A percentile compares a stretch with the other conserved stretches of the same genome.
phyloP scores from a whole-genome alignment of 2,797 vertebrate genomes.

The Trachurus trachurus region DNA sequence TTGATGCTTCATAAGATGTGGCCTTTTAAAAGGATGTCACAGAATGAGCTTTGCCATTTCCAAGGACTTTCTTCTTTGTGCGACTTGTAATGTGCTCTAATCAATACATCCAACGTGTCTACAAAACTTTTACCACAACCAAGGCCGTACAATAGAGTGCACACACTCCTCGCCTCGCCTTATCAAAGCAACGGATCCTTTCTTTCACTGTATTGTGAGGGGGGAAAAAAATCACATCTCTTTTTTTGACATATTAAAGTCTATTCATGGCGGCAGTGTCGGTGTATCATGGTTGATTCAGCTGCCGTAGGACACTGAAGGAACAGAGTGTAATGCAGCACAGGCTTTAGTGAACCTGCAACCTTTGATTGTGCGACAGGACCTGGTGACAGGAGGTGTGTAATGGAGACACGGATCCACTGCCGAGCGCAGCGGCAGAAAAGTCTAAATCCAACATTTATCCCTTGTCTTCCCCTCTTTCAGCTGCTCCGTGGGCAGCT shows the following conservation, averaged over 20 bases:
- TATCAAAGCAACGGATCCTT: slow-evolving; percentile 42
- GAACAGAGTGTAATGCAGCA: slow-evolving; percentile 40
- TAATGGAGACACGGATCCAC: slow-evolving; percentile 70
- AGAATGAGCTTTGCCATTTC: slow-evolving; percentile 52
- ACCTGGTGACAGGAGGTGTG: slow-evolving; percentile 62
- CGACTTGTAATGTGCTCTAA: slow-evolving; percentile 54
- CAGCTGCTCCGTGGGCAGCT: slow-evolving; percentile 71
- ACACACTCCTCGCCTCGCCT: slow-evolving; percentile 52
- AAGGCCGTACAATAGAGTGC: slow-evolving; percentile 58
- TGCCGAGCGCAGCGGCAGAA: slow-evolving; percentile 64
- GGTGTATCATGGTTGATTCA: slow-evolving; percentile 30
- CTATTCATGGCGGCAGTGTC: slow-evolving; percentile 39
- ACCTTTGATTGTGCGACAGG: slow-evolving; percentile 51
- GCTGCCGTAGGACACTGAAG: slow-evolving; percentile 24
- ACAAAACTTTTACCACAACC: slow-evolving; percentile 47
- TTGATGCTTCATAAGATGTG: slow-evolving; percentile 36
- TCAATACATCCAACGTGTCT: slow-evolving; percentile 58
- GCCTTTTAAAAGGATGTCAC: slow-evolving; percentile 54
- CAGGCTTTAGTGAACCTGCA: slow-evolving; percentile 43
- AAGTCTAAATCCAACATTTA: slow-evolving; percentile 82
- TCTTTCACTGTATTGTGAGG: slow-evolving; percentile 40
- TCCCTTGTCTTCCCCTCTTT: slow-evolving; percentile 78
- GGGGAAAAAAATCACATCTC: background rate
- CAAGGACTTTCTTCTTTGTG: slow-evolving; percentile 62
- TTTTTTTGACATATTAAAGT: slow-evolving; percentile 39